These are phyloP conservation scores for Antennarius maculatus DNA, from an alignment of 2,797 vertebrate genomes.

Conservation along the genomic window DNA sequence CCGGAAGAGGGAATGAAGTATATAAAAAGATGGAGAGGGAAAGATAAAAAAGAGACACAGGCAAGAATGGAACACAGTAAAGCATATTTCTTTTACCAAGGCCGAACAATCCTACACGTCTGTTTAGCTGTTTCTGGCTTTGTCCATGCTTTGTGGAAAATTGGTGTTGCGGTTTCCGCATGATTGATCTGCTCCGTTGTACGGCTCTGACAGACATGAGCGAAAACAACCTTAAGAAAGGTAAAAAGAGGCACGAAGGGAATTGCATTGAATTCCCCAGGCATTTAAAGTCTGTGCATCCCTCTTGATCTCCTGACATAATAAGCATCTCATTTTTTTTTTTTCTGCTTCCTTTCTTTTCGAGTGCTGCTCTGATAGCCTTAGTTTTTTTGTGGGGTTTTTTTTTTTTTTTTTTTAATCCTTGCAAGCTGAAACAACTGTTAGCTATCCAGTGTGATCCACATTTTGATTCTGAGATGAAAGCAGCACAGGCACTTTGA, in stretches of 20 bases:
- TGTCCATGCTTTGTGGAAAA: too few species aligned
- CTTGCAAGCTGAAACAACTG: slow-evolving; percentile 73
- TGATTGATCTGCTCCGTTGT: too few species aligned
- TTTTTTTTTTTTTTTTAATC: slow-evolving; percentile 24
- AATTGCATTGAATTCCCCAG: slow-evolving; percentile 72
- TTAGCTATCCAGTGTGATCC: slow-evolving; percentile 78
- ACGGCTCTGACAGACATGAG: too few species aligned
- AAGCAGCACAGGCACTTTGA: slow-evolving; percentile 79
- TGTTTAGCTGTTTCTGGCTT: too few species aligned
- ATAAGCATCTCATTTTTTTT: slow-evolving; percentile 73
- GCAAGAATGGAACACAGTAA: too few species aligned
- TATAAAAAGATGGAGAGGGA: slow-evolving; percentile 48
- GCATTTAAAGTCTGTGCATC: slow-evolving; percentile 76
- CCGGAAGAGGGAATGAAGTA: slow-evolving; percentile 19
- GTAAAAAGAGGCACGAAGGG: slow-evolving; percentile 57
- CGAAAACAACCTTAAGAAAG: slow-evolving; percentile 49
- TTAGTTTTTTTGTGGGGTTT: slow-evolving; percentile 78
- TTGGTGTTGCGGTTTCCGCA: too few species aligned
- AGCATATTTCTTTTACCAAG: too few species aligned
- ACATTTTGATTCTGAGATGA: slow-evolving; percentile 82
- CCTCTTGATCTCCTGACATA: slow-evolving; percentile 79
- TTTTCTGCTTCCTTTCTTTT: slow-evolving; percentile 68
- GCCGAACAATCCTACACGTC: too few species aligned
- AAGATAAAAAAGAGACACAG: slow-evolving; percentile 13
- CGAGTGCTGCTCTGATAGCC: slow-evolving; percentile 73